These are phyloP conservation scores for Halcyon chelicuti DNA, from an alignment of 2,797 vertebrate genomes.

Conservation along the genomic window DNA sequence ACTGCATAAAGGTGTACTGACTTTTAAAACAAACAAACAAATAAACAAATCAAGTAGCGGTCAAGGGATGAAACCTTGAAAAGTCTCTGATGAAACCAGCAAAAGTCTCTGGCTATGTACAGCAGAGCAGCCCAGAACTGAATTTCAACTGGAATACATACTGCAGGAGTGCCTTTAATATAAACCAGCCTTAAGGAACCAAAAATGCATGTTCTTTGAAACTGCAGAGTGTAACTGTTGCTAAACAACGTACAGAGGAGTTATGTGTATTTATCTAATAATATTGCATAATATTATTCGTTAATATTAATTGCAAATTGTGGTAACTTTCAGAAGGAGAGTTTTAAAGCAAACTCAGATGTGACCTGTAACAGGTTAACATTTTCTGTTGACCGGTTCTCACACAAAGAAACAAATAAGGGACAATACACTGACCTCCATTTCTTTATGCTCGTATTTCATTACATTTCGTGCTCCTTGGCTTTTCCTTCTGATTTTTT, in stretches of 20 bases:
- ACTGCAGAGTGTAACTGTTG: background rate
- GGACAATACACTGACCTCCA: conserved; percentile 85
- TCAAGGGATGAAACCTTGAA: background rate
- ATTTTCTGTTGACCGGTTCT: background rate
- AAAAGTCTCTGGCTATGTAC: background rate
- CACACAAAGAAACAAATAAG: background rate
- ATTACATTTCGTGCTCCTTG: conserved; percentile 87
- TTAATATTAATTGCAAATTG: background rate
- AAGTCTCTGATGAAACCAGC: background rate
- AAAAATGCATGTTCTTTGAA: background rate
- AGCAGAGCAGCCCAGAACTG: background rate
- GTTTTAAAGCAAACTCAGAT: background rate
- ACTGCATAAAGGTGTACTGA: background rate
- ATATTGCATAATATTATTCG: background rate
- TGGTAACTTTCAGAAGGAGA: background rate
- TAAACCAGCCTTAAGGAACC: background rate
- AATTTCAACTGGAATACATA: background rate
- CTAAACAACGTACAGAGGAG: background rate
- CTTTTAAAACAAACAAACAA: background rate
- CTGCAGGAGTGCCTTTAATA: background rate
- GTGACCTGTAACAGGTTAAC: background rate
- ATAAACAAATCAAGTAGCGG: background rate
- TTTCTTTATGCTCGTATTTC: conserved; percentile 93
- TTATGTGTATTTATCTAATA: background rate
- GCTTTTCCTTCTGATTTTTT: conserved; percentile 95